Percentiles rank a stretch among this genome's conserved stretches.
These are phyloP conservation scores for Dicrostonyx torquatus DNA, from an alignment of 2,797 vertebrate genomes.

Conservation along the genomic window DNA sequence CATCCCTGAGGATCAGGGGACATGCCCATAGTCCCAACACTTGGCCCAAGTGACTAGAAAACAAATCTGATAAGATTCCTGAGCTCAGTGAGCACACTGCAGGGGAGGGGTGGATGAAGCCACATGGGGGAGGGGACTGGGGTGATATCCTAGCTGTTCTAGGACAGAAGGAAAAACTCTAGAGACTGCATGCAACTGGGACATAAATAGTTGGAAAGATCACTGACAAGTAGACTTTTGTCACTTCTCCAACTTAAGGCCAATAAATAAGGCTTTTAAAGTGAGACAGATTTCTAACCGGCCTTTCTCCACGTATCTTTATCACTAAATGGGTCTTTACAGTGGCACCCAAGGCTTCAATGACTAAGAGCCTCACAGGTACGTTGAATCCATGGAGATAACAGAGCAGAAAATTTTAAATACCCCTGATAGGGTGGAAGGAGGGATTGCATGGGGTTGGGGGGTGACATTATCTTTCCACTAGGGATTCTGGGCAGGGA, in stretches of 20 bases:
- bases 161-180: not conserved
- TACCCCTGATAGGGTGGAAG: conserved; percentile 18
- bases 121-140: too few species aligned
- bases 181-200: not conserved
- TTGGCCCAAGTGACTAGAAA: not conserved
- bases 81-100: not conserved
- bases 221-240: conserved; percentile 42
- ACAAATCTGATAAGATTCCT: not conserved
- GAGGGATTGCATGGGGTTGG: not conserved
- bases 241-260: conserved; percentile 35
- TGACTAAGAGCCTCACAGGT: not conserved
- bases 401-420: conserved; percentile 52
- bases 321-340: conserved; percentile 47
- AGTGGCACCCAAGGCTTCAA: conserved; percentile 41
- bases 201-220: conserved; percentile 34
- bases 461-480: conserved; percentile 34
- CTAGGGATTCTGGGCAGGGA: not conserved
- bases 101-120: not conserved
- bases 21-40: not conserved
- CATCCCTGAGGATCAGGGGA: not conserved
- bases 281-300: conserved; percentile 55
- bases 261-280: conserved; percentile 19
- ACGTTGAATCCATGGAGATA: conserved; percentile 56
- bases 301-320: conserved; percentile 30
- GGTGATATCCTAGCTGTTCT: not conserved